Evolutionary conservation across 2,113 vertebrate species (phyloP), one percentile per base, ranked within the genome.

Genomic region (Cyprinodon tularosa): DNA sequence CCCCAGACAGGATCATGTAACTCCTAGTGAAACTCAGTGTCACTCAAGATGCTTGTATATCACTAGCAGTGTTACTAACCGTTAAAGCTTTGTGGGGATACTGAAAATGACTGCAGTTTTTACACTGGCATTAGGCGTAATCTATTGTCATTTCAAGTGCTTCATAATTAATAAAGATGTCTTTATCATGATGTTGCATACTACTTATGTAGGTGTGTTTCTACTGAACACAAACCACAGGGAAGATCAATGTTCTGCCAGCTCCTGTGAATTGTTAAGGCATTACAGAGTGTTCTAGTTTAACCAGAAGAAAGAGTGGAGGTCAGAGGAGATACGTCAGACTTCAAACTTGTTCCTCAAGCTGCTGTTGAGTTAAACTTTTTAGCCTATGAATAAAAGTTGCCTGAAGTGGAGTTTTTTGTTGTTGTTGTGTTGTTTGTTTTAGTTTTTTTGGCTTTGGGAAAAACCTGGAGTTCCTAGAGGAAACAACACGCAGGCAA

Each of bases 1-100:
- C 70, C 80, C 68, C 86, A 89, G 85, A 89, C 47, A 40, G 84
- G 84, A 89, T 94, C 91, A 84, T 83, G 88, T 90, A 91, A 90
- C 92, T 84, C 64, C 50, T 53, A 48, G 78, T 83, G 79, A 67
- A 80, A 50, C 81, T 73, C 80, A 76, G 71, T 64, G 75, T 90
- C 87, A 91, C 85, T 88, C 72, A 80, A 48, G 60, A 50, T 40
- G 44, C 75, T 62, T 65, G 73, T 76, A 80, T 72, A 72, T 66
- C 15, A 29, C 74, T 53, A 61, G 39, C 57, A 68, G 62, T 37
- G 13, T 72, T 39, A 37, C 14, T 62, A 67, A 17, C 36, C 44
- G 9, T 17, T 17, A 61, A 37, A 12, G 13, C 37, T 20, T 37
- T 4, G 12, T 53, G 40, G 22, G 12, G 36, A 63, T 47, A 42